Base-by-base conservation (phyloP, 2,888 invertebrate genomes). In the Smittia aterrima region DNA sequence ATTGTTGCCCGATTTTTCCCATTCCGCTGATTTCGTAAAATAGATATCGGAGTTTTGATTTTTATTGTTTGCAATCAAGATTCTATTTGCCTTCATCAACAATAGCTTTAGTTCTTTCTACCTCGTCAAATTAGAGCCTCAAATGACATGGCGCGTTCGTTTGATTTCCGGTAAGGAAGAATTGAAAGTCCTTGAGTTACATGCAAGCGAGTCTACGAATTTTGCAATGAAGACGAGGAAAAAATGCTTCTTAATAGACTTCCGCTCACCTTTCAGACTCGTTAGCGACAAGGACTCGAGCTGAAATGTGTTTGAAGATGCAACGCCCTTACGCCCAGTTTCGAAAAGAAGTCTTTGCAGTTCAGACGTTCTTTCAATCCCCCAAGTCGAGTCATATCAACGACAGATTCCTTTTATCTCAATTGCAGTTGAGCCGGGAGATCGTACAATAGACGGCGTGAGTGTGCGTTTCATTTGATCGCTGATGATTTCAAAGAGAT, bases 111-210 rank as follows among this genome's bases (percentile, higher is more conserved):
- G 16, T 58, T 58, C 22, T 22, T 58, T 58, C 11, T 38, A 11
- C 16, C 54, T 32, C 72, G 32, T 38, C 62, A 62, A 58, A 64
- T 53, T 54, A 70, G 32, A 70, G 54, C 25, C 70, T 70, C 25
- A 72, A 72, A 72, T 72, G 72, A 72, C 72, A 72, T 62, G 72
- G 72, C 72, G 58, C 64, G 72, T 64, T 71, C 54, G 58, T 53
- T 72, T 64, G 20, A 72, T 64, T 72, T 72, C 72, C 72, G 72
- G 62, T 62, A 27, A 2, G 25, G 47, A 27, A 20, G 24, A 16
- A 41, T 20, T 20, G 18, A 71, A 54, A 62, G 64, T 62, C 64
- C 72, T 72, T 72, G 62, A 25, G 54, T 62, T 40, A 20, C 38
- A 16, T 70, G 25, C 70, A 47, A 47, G 38, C 18, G 20, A 67